Evolutionary conservation across 2,797 vertebrate species (phyloP), one percentile per base, ranked within the genome.

Genomic region (Eidolon dupreanum): DNA sequence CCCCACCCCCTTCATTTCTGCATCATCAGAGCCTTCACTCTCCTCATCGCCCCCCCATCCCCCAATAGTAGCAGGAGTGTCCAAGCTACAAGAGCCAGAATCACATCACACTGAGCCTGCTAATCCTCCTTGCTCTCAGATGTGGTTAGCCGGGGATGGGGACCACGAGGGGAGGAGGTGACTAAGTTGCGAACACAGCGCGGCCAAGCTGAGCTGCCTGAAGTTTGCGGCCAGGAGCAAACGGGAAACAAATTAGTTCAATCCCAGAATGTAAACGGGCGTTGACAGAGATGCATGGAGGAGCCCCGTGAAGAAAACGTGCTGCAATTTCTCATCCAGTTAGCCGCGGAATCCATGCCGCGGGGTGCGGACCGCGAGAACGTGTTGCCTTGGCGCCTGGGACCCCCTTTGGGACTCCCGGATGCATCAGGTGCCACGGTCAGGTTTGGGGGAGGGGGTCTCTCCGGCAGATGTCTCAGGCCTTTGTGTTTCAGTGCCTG

Each of bases 221-320:
- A 99, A 99, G 98, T 99, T 99, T 97, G 98, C 98, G 99, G 99
- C 99, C 99, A 99, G 98, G 98, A 99, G 99, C 99, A 99, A 99
- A 99, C 98, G 99, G 99, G 98, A 99, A 99, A 99, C 99, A 99
- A 99, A 99, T 99, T 97, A 99, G 99, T 97, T 98, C 98, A 98
- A 98, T 98, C 98, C 97, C 97, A 97, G 97, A 98, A 98, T 97
- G 98, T 98, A 99, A 98, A 98, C 98, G 96, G 31, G 95, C 93
- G 68, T 95, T 98, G 98, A 98, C 98, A 98, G 97, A 98, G 98
- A 98, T 95, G 84, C 98, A 98, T 98, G 98, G 96, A 97, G 97
- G 96, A 98, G 98, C 97, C 97, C 93, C 79, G 97, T 97, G 96
- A 98, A 96, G 97, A 97, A 97, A 97, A 97, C 95, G 84, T 74